A percentile compares a stretch with the other conserved stretches of the same genome.
Conservation (phyloP, 2,888 invertebrate species). For the Drosophila kuntzei region DNA sequence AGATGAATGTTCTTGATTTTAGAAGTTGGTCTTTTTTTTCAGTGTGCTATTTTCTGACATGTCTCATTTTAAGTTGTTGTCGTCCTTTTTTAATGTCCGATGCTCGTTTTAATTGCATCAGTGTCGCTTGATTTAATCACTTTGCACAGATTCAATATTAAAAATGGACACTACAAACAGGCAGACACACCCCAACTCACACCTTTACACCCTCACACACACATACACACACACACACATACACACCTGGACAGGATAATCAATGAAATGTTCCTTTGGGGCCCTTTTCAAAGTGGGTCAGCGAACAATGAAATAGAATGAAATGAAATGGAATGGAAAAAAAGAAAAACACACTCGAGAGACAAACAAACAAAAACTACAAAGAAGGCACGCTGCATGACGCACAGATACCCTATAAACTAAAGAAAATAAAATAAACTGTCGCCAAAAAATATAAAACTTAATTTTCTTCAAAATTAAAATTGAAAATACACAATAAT, state of each 20-base stretch:
- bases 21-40: no score
- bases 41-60: no score
- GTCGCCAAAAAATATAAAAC: no score
- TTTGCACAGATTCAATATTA: constrained; percentile 61
- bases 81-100: constrained; percentile 33
- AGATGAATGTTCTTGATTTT: no score
- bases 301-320: constrained; percentile 24
- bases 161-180: constrained; percentile 44
- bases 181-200: constrained; percentile 4
- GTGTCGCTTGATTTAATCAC: constrained; percentile 73
- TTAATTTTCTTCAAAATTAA: no score
- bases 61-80: constrained; percentile 10
- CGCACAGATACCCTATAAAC: constrained; percentile 12
- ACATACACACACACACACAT: not conserved
- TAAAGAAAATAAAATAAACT: no score
- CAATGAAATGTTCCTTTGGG: constrained; percentile 38
- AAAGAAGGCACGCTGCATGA: not conserved
- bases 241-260: constrained; percentile 50
- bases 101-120: constrained; percentile 74
- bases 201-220: not conserved
- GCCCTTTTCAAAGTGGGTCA: constrained; percentile 47
- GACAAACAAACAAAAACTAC: not conserved
- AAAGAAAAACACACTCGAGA: constrained; percentile 11
- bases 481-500: no score
- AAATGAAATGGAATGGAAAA: constrained; percentile 15